Percentiles rank a stretch among this genome's conserved stretches.
Evolutionary conservation across 2,888 invertebrate species (phyloP).

Genomic region (Eupithecia tripunctaria): DNA sequence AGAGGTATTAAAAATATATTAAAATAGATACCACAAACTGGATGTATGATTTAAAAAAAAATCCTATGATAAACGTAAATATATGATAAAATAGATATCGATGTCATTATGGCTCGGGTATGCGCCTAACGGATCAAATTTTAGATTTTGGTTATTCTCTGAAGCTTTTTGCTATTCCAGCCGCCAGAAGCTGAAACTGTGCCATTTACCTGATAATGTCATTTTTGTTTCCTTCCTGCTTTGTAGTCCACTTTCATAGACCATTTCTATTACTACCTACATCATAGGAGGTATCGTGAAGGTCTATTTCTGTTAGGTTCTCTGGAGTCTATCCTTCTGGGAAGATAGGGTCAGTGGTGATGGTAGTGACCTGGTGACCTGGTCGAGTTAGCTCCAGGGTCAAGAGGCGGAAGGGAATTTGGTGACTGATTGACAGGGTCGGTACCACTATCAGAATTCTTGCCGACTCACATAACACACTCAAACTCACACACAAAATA

Average conservation of each 20-base stretch:
- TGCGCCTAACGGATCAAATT: constrained; percentile 47
- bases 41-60: too few relatives aligned
- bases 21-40: too few relatives aligned
- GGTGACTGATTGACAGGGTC: constrained; percentile 74
- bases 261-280: constrained; percentile 48
- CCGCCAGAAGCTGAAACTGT: constrained; percentile 10
- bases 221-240: constrained; percentile 20
- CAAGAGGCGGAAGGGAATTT: constrained; percentile 69
- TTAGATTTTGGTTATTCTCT: constrained; percentile 28
- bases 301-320: constrained; percentile 69
- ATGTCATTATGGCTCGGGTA: too few relatives aligned
- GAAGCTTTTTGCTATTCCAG: constrained; percentile 18
- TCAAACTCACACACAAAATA: not conserved
- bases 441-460: constrained; percentile 59
- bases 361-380: constrained; percentile 74
- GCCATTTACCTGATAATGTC: constrained; percentile 25
- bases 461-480: constrained; percentile 38
- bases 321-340: constrained; percentile 50
- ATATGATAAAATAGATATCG: too few relatives aligned
- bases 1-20: too few relatives aligned
- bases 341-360: constrained; percentile 70
- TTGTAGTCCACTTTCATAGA: constrained; percentile 22
- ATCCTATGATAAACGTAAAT: too few relatives aligned
- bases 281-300: constrained; percentile 53
- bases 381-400: constrained; percentile 65